Percentiles rank a stretch among this genome's conserved stretches.
Conservation (phyloP, 2,888 invertebrate species). For the Epistrophe eligans region DNA sequence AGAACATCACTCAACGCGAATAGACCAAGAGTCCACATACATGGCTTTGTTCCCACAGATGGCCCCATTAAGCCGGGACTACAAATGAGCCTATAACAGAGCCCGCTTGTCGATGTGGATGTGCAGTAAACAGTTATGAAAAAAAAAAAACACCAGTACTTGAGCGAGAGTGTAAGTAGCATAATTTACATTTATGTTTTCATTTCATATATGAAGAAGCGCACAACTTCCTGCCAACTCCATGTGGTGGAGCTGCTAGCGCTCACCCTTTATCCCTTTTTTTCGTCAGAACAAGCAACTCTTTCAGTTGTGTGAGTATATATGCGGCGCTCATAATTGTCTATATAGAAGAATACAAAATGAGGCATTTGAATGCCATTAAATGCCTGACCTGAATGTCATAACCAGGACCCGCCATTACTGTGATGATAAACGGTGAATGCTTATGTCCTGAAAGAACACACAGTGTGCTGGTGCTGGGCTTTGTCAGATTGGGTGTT, state of each 20-base stretch:
- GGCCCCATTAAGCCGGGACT: constrained; percentile 55
- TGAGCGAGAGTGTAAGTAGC: constrained; percentile 64
- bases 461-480: constrained; percentile 13
- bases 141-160: constrained; percentile 39
- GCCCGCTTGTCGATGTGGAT: constrained; percentile 38
- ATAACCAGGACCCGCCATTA: constrained; percentile 72
- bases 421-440: constrained; percentile 70
- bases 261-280: constrained; percentile 21
- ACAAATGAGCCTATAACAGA: constrained; percentile 54
- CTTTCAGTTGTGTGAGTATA: constrained; percentile 33
- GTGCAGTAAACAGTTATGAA: background rate
- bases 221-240: constrained; percentile 57
- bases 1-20: constrained; percentile 72
- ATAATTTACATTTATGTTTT: constrained; percentile 75
- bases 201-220: constrained; percentile 73
- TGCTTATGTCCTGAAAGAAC: constrained; percentile 63
- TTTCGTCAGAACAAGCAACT: constrained; percentile 8
- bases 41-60: constrained; percentile 31
- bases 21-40: constrained; percentile 48
- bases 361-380: constrained; percentile 74
- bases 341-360: constrained; percentile 74
- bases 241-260: constrained; percentile 14
- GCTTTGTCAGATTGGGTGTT: constrained; percentile 43
- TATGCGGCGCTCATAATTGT: constrained; percentile 71
- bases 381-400: constrained; percentile 76